Percentiles rank a stretch among this genome's conserved stretches.
Conservation (phyloP, 1,140 invertebrate species). For the Yoshiicerus persimilis region DNA sequence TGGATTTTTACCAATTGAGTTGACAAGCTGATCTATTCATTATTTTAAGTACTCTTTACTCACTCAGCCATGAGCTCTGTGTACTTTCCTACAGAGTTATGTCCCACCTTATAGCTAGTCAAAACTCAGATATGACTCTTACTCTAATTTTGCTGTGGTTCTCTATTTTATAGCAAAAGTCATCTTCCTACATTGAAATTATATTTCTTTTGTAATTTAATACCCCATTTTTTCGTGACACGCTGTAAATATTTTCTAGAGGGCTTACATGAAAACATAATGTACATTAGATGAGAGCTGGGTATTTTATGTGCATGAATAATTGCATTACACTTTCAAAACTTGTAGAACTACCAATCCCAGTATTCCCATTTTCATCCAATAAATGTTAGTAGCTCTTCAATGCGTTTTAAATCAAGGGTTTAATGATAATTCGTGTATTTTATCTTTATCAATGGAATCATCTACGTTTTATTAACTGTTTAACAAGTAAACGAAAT, state of each 20-base stretch:
- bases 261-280: not conserved
- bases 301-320: not conserved
- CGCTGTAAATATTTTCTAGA: not conserved
- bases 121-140: not conserved
- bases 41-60: not conserved
- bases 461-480: no score
- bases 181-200: not conserved
- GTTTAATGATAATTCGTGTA: no score
- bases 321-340: not conserved
- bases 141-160: not conserved
- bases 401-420: no score
- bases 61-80: not conserved
- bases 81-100: not conserved
- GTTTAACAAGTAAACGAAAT: no score
- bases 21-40: conserved; percentile 10
- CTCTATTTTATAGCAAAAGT: not conserved
- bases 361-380: not conserved
- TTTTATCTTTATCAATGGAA: no score
- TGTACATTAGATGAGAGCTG: not conserved
- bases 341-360: not conserved
- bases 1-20: conserved; percentile 2
- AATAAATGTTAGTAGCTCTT: not conserved
- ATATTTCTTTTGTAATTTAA: not conserved
- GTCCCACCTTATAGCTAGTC: not conserved
- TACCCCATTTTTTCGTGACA: not conserved